phyloP scores from a whole-genome alignment of 2,797 vertebrate species.

The Rhincodon typus region DNA sequence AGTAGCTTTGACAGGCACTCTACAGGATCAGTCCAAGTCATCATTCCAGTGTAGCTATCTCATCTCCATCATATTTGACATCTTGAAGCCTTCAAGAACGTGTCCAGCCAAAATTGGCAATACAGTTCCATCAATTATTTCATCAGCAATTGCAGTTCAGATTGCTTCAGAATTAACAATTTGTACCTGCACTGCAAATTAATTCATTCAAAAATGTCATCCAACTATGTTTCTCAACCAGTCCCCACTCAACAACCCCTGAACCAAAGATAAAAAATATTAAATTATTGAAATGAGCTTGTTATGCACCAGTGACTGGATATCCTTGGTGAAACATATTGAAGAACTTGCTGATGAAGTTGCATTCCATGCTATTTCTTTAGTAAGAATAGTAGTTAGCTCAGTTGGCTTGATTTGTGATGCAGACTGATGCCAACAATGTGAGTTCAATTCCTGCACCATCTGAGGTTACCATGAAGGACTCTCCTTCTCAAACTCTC shows the following conservation, averaged over 20 bases:
- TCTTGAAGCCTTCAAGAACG: too few species aligned
- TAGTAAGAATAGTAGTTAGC: too few species aligned
- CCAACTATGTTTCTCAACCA: background rate
- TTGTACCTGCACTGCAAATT: background rate
- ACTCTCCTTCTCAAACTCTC: too few species aligned
- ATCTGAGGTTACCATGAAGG: too few species aligned
- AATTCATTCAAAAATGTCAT: background rate
- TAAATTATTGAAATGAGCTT: background rate
- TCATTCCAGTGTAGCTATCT: too few species aligned
- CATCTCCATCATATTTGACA: background rate
- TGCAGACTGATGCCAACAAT: too few species aligned
- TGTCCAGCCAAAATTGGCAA: too few species aligned
- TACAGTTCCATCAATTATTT: too few species aligned
- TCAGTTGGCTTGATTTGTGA: too few species aligned
- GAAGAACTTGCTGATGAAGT: background rate
- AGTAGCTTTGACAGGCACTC: background rate
- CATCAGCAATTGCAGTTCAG: background rate
- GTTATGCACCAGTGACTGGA: background rate
- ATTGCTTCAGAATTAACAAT: background rate
- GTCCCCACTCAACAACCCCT: too few species aligned
- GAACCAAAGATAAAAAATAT: background rate
- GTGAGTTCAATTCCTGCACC: too few species aligned
- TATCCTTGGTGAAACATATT: background rate
- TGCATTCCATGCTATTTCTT: too few species aligned
- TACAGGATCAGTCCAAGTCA: background rate